These are phyloP conservation scores for Cirrhinus molitorella DNA, from an alignment of 2,797 vertebrate species.

Conservation along the genomic window DNA sequence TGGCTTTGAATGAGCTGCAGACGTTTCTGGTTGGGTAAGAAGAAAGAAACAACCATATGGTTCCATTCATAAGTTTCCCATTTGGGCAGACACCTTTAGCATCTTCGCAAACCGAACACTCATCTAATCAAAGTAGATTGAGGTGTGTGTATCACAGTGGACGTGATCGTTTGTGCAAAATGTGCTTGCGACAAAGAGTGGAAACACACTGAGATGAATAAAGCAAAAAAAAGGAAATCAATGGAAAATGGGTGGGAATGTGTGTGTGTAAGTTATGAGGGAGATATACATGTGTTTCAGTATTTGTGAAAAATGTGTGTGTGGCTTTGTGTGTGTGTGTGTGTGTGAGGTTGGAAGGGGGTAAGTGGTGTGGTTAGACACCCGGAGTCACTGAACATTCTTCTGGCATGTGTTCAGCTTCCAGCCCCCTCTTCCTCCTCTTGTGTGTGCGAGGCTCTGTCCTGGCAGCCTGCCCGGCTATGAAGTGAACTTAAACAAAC, in stretches of 20 bases:
- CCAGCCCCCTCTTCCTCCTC: slow-evolving; percentile 39
- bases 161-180: not conserved
- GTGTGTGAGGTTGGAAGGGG: slow-evolving; percentile 69
- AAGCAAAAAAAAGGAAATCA: not conserved
- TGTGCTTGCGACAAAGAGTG: not conserved
- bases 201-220: not conserved
- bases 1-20: slow-evolving; percentile 43
- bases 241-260: slow-evolving; percentile 8
- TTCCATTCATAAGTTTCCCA: slow-evolving; percentile 71
- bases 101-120: slow-evolving; percentile 57
- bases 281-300: slow-evolving; percentile 6
- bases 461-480: slow-evolving; percentile 93
- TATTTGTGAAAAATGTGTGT: slow-evolving; percentile 55
- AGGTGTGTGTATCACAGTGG: not conserved
- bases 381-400: slow-evolving; percentile 93
- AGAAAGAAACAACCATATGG: slow-evolving; percentile 68
- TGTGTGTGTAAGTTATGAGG: slow-evolving; percentile 15
- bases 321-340: slow-evolving; percentile 61
- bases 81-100: slow-evolving; percentile 67
- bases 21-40: slow-evolving; percentile 41
- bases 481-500: slow-evolving; percentile 99
- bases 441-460: slow-evolving; percentile 71
- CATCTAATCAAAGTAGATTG: slow-evolving; percentile 41
- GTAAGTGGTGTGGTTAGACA: slow-evolving; percentile 79
- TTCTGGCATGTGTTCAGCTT: slow-evolving; percentile 84